Conservation (phyloP, 30 jellyfish, hydroid and myxozoan genomes). For the Morbakka virulenta region DNA sequence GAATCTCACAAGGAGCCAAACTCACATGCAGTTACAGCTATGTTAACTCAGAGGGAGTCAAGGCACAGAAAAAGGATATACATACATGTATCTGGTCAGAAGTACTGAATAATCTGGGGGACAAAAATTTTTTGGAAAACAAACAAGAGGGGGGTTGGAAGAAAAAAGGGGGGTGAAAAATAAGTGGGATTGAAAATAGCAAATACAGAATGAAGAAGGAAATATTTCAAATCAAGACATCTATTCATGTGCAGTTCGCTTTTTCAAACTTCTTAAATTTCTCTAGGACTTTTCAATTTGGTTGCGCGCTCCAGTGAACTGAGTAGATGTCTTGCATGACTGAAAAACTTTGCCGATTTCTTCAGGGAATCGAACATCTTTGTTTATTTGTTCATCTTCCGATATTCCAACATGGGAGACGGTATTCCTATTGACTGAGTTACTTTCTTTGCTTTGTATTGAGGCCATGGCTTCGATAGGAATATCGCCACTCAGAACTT, state of each 20-base stretch:
- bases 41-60: no score
- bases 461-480: background rate
- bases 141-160: background rate
- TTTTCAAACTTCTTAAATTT: background rate
- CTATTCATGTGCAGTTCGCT: background rate
- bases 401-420: background rate
- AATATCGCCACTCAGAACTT: background rate
- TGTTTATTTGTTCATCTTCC: background rate
- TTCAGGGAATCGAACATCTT: background rate
- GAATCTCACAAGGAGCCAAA: no score
- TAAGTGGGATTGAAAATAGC: background rate
- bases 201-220: background rate
- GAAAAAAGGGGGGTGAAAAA: background rate
- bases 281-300: background rate
- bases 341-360: background rate
- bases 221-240: background rate
- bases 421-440: background rate
- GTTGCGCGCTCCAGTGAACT: background rate
- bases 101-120: no score
- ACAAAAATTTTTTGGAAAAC: background rate
- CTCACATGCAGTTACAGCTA: no score
- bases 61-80: no score
- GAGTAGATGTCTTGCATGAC: background rate
- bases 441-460: background rate
- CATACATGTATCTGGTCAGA: no score